Base-by-base conservation (phyloP, 2,888 invertebrate genomes). In the Dasysyrphus tricinctus region DNA sequence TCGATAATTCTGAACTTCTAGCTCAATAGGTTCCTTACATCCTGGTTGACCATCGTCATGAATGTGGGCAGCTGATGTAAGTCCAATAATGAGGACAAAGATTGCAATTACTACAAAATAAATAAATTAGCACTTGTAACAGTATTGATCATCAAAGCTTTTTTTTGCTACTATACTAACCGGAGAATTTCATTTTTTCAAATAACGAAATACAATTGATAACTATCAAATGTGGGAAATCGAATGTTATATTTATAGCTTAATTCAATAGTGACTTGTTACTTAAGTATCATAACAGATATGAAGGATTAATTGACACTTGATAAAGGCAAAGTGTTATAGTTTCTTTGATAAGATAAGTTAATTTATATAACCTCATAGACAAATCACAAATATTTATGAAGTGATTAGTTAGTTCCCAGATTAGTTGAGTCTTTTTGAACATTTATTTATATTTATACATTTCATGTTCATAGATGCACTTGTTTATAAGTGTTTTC, bases 41-140 rank as follows among this genome's bases (percentile, higher is more conserved):
- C 88, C 89, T 0, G 91, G 91, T 70, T 89, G 89, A 1, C 91
- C 91, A 82, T 89, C 82, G 42, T 88, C 89, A 34, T 84, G 67
- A 16, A 80, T 57, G 2, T 65, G 59, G 12, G 5, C 47, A 39
- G 76, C 72, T 7, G 19, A 44, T 14, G 67, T 24, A 3, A 69
- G n/a, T 8, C 80, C 47, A 54, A 65, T 11, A 12, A 72, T 29
- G 0, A 67, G 37, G 29, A 54, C 69, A 29, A 54, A n/a, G 8
- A 54, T 54, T 39, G 54, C 39, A 39, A 69, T 2, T 12, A n/a
- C 69, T 69, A 24, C 5, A 51, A 12, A 19, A 39, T 5, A 51
- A 0, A 24, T 0, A 54, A 54, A 24, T 0, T 24, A 2, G 8
- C 44, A 47, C 47, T 42, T n/a, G 24, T 14, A 6, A 42, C 14